Conservation (phyloP, 92 coral and sea anemone genomes). For the Epizoanthus stellaris region DNA sequence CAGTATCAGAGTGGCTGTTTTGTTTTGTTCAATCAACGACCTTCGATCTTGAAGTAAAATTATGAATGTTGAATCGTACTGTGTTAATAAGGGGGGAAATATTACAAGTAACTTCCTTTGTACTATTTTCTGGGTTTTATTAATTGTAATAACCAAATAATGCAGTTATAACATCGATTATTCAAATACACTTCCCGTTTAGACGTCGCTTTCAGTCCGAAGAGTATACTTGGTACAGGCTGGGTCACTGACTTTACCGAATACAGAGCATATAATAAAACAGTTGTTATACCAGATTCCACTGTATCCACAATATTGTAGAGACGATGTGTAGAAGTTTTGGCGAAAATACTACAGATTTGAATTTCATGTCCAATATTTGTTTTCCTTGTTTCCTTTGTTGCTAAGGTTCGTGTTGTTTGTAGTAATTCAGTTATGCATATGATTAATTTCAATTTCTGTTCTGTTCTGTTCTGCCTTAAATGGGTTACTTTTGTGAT, state of each 20-base stretch:
- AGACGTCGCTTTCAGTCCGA: no score
- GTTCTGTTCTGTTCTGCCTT: no score
- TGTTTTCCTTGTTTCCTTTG: background rate
- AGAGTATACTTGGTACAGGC: background rate
- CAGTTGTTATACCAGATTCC: no score
- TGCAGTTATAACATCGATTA: background rate
- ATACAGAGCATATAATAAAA: no score
- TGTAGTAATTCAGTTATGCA: constrained; percentile 26
- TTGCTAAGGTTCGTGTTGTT: constrained; percentile 9
- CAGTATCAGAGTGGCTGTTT: background rate
- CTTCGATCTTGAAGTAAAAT: background rate
- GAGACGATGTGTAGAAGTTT: no score
- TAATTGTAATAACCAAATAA: constrained; percentile 9
- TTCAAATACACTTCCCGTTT: no score
- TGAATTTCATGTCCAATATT: background rate
- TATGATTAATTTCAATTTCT: constrained; percentile 1
- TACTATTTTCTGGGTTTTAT: background rate
- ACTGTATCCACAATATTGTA: no score
- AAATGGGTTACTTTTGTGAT: no score
- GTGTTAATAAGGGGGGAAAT: background rate
- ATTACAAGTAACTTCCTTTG: background rate
- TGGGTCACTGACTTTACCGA: background rate
- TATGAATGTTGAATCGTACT: background rate
- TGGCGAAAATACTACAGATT: no score
- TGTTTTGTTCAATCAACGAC: background rate